These are phyloP conservation scores for Otis tarda DNA, from an alignment of 2,113 vertebrate species.

Conservation along the genomic window DNA sequence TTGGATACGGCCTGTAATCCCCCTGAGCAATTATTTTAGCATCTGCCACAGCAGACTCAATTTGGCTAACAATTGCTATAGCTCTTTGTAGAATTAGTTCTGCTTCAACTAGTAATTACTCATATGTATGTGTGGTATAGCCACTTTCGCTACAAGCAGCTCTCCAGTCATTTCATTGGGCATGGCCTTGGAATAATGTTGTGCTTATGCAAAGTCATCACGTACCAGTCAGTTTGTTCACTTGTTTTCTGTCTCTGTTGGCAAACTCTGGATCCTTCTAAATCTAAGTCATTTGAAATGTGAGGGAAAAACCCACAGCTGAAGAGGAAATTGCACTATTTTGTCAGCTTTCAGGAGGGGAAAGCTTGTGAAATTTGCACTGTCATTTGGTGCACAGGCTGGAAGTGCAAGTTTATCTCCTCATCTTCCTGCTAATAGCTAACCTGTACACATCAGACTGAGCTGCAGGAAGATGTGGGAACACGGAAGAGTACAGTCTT, in stretches of 20 bases:
- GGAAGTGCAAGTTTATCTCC: neutral
- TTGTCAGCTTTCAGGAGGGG: neutral
- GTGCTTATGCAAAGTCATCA: neutral
- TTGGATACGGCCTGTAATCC: slow-evolving; percentile 31
- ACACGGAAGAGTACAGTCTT: neutral
- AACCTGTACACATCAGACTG: neutral
- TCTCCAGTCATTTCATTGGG: neutral
- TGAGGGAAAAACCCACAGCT: neutral
- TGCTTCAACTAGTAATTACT: slow-evolving; percentile 52
- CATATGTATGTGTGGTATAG: neutral
- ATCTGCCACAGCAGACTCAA: slow-evolving; percentile 43
- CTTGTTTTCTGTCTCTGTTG: neutral
- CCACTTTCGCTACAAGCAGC: neutral
- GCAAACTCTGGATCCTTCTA: neutral
- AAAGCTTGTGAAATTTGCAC: neutral
- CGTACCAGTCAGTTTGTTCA: neutral
- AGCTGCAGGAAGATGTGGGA: neutral
- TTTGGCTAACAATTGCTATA: slow-evolving; percentile 50
- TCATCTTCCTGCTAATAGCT: neutral
- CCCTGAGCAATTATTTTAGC: slow-evolving; percentile 61
- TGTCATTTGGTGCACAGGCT: neutral
- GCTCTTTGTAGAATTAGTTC: slow-evolving; percentile 52
- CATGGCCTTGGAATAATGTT: neutral
- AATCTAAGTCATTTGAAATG: neutral
- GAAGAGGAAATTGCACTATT: neutral